A percentile compares a stretch with the other conserved stretches of the same genome.
Evolutionary conservation across 2,888 invertebrate genomes (phyloP).

Genomic region (Cheilosia pagana): DNA sequence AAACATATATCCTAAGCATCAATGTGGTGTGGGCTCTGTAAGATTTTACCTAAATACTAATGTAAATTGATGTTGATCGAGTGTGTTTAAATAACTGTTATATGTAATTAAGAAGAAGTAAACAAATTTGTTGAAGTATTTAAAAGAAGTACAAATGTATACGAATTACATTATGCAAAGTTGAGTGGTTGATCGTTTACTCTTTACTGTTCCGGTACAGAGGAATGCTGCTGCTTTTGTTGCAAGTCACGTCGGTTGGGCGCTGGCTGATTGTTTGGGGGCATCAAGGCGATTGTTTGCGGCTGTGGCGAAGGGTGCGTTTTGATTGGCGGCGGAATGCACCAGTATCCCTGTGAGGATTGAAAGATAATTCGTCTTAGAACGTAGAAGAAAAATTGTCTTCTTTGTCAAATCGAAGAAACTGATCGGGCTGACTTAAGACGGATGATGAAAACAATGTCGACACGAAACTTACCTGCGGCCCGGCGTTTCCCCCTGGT

Average conservation of each 20-base stretch:
- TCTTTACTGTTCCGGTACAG: conserved; percentile 58
- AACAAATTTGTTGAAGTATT: not conserved
- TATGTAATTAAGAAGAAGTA: conserved; percentile 23
- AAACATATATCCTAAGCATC: conserved; percentile 46
- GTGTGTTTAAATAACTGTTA: not conserved
- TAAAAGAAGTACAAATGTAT: conserved; percentile 42
- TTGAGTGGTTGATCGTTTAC: conserved; percentile 16
- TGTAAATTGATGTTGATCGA: conserved; percentile 5
- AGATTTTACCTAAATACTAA: conserved; percentile 21
- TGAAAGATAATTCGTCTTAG: not conserved
- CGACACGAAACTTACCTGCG: conserved; percentile 27
- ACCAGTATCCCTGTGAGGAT: conserved; percentile 74
- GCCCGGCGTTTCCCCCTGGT: conserved; percentile 11
- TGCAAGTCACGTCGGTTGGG: conserved; percentile 55
- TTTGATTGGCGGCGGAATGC: conserved; percentile 68
- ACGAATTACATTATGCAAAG: conserved; percentile 39
- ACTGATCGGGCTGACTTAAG: too few species aligned
- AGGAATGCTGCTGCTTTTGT: conserved; percentile 40
- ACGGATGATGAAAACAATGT: not conserved
- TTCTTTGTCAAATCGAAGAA: too few species aligned
- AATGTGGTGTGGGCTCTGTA: not conserved
- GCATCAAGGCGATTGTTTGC: conserved; percentile 38
- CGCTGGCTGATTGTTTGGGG: conserved; percentile 32
- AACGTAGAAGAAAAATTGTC: too few species aligned
- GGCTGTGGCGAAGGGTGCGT: conserved; percentile 59